Conservation (phyloP, 2,797 vertebrate species). For the Malacoraja senta region DNA sequence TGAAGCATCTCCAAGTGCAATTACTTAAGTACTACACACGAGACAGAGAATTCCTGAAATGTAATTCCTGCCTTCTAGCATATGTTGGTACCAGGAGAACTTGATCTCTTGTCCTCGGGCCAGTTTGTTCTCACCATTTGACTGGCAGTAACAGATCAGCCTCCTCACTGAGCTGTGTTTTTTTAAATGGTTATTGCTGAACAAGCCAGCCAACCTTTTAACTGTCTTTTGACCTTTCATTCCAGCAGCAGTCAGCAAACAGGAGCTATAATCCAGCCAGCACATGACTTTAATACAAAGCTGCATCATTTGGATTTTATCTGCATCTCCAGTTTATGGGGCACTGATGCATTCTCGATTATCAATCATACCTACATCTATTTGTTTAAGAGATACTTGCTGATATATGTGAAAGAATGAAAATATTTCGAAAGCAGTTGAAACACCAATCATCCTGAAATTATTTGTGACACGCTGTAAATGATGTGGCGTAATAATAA, state of each 20-base stretch:
- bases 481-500: constrained; percentile 28
- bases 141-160: constrained; percentile 25
- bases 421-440: constrained; percentile 20
- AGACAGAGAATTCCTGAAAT: constrained; percentile 22
- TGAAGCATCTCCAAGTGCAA: not conserved
- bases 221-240: constrained; percentile 29
- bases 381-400: constrained; percentile 21
- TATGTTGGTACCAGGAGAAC: constrained; percentile 21
- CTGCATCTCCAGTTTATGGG: constrained; percentile 33
- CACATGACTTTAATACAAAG: constrained; percentile 24
- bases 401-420: constrained; percentile 2
- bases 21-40: not conserved
- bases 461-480: constrained; percentile 30
- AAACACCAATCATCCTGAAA: constrained; percentile 26
- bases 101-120: not conserved
- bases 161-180: not conserved
- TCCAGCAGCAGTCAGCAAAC: constrained; percentile 30
- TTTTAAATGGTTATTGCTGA: not conserved
- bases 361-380: constrained; percentile 11
- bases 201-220: constrained; percentile 19
- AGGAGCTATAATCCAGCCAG: constrained; percentile 22
- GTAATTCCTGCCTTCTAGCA: constrained; percentile 6
- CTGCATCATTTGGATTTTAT: constrained; percentile 24
- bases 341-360: not conserved
- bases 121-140: constrained; percentile 15